These are phyloP conservation scores for Aviceda subcristata DNA, from an alignment of 2,113 vertebrate genomes.

Conservation along the genomic window DNA sequence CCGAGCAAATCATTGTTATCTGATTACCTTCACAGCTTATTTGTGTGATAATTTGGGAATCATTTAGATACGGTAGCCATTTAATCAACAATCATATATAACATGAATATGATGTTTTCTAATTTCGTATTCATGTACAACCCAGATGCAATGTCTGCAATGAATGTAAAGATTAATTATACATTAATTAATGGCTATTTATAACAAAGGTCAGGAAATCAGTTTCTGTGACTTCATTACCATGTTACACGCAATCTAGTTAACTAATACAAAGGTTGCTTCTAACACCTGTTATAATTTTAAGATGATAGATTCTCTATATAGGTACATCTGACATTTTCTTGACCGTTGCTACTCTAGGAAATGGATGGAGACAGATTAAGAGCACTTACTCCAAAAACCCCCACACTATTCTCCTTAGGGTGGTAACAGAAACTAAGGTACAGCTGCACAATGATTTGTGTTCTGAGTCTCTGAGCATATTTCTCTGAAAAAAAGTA, in stretches of 20 bases:
- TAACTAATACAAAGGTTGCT: constrained; percentile 13
- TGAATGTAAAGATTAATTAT: constrained; percentile 10
- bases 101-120: not conserved
- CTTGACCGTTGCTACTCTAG: not conserved
- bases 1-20: not conserved
- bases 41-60: not conserved
- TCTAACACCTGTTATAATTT: not conserved
- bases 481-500: not conserved
- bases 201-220: constrained; percentile 36
- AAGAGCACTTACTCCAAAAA: not conserved
- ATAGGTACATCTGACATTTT: not conserved
- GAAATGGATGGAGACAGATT: not conserved
- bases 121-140: constrained; percentile 8
- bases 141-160: not conserved
- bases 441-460: not conserved
- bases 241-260: not conserved
- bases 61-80: not conserved
- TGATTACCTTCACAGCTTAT: constrained; percentile 5
- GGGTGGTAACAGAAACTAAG: not conserved
- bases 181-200: constrained; percentile 31
- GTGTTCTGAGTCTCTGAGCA: not conserved
- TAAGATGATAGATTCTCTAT: not conserved
- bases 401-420: rapidly evolving
- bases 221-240: constrained; percentile 36
- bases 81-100: constrained; percentile 13